Percentiles rank a stretch among this genome's conserved stretches.
Conservation (phyloP, 2,113 vertebrate genomes). For the Oreochromis niloticus region DNA sequence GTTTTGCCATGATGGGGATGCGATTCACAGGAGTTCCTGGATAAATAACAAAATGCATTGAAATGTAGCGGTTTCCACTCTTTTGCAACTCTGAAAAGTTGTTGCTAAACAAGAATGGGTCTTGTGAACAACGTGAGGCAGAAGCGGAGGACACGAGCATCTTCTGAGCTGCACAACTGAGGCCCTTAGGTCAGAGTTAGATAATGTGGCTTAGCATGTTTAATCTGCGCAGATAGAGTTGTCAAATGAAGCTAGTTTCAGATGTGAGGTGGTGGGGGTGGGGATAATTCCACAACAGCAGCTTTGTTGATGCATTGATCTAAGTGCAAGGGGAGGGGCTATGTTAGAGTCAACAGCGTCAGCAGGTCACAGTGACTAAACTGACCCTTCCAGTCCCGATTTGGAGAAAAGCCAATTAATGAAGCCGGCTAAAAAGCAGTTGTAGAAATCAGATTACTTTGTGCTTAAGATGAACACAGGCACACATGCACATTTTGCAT, state of each 20-base stretch:
- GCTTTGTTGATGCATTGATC: conserved; percentile 39
- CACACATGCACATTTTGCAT: neutral
- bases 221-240: conserved; percentile 32
- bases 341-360: neutral
- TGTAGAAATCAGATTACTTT: conserved; percentile 43
- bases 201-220: conserved; percentile 18
- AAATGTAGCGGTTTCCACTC: neutral
- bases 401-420: conserved; percentile 59
- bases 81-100: neutral
- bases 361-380: conserved; percentile 21
- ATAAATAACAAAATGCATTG: neutral
- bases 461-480: conserved; percentile 24
- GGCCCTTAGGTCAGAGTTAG: neutral
- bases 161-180: neutral
- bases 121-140: neutral
- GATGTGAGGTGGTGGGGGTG: conserved; percentile 36
- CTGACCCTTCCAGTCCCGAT: conserved; percentile 34
- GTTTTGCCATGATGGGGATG: conserved; percentile 99
- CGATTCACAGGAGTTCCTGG: conserved; percentile 95
- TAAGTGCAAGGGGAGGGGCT: conserved; percentile 13
- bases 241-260: conserved; percentile 55
- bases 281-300: conserved; percentile 32
- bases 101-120: neutral
- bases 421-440: conserved; percentile 17
- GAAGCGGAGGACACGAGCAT: neutral